Evolutionary conservation across 2,797 vertebrate genomes (phyloP).

Genomic region (Sebastes hopkinsi): DNA sequence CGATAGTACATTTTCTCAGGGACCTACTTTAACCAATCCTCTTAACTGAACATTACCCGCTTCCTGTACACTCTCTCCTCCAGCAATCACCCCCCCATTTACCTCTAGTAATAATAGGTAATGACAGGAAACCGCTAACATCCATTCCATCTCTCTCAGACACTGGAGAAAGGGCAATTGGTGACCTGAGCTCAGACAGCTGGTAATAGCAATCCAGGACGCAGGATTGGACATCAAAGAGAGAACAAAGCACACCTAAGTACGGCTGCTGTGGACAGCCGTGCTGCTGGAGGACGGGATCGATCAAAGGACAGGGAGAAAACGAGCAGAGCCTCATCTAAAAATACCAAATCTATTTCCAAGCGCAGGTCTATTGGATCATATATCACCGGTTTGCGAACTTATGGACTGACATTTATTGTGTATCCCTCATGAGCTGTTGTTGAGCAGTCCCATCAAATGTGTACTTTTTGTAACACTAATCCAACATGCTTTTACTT

Average conservation of each 20-base stretch:
- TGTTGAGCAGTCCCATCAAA: conserved; percentile 22
- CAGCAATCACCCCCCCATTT: background rate
- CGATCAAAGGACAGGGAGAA: conserved; percentile 59
- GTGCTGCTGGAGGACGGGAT: conserved; percentile 56
- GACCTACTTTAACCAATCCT: conserved; percentile 16
- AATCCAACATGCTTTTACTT: conserved; percentile 6
- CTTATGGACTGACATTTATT: conserved; percentile 13
- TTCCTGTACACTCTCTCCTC: background rate
- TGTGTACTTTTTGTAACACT: background rate
- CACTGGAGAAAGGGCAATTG: conserved; percentile 31
- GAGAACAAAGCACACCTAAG: conserved; percentile 51
- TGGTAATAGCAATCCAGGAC: conserved; percentile 60
- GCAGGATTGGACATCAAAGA: conserved; percentile 57
- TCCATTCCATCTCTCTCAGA: conserved; percentile 44
- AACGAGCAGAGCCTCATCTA: conserved; percentile 56
- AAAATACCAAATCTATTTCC: conserved; percentile 69
- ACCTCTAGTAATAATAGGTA: conserved; percentile 50
- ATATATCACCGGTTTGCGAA: conserved; percentile 49
- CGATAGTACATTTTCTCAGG: background rate
- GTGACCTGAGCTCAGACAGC: conserved; percentile 54
- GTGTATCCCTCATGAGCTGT: background rate
- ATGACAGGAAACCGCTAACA: conserved; percentile 54
- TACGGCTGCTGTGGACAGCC: conserved; percentile 44
- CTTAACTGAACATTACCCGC: background rate
- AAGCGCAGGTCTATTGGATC: conserved; percentile 51